Evolutionary conservation across 1,140 invertebrate genomes (phyloP).

Genomic region (Acyrthosiphon pisum): DNA sequence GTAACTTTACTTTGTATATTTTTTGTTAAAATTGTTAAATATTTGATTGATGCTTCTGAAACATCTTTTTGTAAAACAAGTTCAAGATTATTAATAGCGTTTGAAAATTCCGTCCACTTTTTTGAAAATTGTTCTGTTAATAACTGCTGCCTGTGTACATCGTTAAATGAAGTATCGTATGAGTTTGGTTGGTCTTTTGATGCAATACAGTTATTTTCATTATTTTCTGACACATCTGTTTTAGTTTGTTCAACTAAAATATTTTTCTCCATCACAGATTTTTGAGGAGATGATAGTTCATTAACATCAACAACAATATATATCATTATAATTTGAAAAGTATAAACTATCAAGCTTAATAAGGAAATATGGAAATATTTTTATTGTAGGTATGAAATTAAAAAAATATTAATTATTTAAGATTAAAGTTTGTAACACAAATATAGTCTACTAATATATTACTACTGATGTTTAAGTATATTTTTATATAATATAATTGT

Average conservation of each 20-base stretch:
- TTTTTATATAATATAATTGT: no score
- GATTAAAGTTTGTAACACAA: no score
- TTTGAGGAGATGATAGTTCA: slow-evolving; percentile 8
- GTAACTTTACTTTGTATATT: slow-evolving; percentile 22
- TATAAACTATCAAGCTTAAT: no score
- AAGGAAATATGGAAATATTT: no score
- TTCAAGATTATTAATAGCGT: neutral
- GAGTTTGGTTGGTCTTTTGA: neutral
- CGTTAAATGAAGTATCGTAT: neutral
- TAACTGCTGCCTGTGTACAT: neutral
- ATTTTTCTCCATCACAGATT: neutral
- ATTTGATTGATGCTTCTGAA: slow-evolving; percentile 4
- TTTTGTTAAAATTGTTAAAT: slow-evolving; percentile 16
- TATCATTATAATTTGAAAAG: no score
- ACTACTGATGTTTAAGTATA: no score
- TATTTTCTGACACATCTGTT: neutral
- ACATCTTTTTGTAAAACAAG: slow-evolving; percentile 16
- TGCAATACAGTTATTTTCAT: neutral
- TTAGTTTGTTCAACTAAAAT: neutral
- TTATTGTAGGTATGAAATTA: no score
- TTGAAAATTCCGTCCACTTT: slow-evolving; percentile 14
- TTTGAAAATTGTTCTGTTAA: neutral
- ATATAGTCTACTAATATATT: no score
- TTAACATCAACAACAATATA: no score
- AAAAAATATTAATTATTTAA: no score